Evolutionary conservation across 2,888 invertebrate species (phyloP), one percentile per base, ranked within the genome.

Genomic region (Omphaloscelis lunosa): DNA sequence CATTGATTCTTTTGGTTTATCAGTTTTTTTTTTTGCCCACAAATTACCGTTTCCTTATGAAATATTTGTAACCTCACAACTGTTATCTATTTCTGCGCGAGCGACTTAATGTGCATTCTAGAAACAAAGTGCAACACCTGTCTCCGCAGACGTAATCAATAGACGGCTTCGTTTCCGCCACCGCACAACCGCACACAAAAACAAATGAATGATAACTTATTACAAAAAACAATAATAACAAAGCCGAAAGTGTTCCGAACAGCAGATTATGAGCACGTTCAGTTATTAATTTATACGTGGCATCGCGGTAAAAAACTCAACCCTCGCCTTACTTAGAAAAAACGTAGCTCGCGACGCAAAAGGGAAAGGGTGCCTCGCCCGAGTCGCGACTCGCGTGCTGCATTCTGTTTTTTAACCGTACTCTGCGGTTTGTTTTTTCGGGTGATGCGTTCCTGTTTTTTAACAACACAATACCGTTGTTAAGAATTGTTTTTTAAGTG

Each of bases 211-310:
- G 92, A 92, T 91, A 93, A 93, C 92, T 92, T 89, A 88, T 59
- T 86, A 88, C 70, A 89, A 91, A 92, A 94, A 95, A 94, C 94
- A 81, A 88, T 85, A 82, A 93, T 90, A 94, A 95, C 95, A 96
- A 96, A 95, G 96, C 92, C 95, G 96, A 96, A 96, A 96, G 96
- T 96, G 96, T 96, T 95, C 95, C 93, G 89, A 92, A 91, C 94
- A 92, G 94, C 95, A 96, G 96, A 96, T 96, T 96, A 96, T 94
- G 95, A 95, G 95, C 96, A 95, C 96, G 94, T 96, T 96, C 96
- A 93, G 95, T 96, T 96, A 96, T 96, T 96, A 96, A 96, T 96
- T 96, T 96, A 96, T 96, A 96, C 94, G 95, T 94, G 92, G 94
- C 93, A 93, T 95, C 94, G 93, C 91, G 91, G 93, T 95, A 94